Percentiles rank a stretch among this genome's conserved stretches.
Conservation (phyloP, 2,113 vertebrate genomes). For the pig (Sus scrofa) region T2T-Sscrofa CM000816.6:1599501-1600000, state of each 20-base stretch:
- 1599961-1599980: not conserved
- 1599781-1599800: not conserved
- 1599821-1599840: not conserved
- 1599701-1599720: not conserved
- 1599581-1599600: accelerated
- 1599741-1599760: not conserved
- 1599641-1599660: not conserved
- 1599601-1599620: accelerated
- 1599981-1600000: no score
- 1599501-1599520: no score
- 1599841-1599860: not conserved
- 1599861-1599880: accelerated
- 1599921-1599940: not conserved
- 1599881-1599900: not conserved
- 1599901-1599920: not conserved
- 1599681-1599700: not conserved
- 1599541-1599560: accelerated
- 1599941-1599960: not conserved
- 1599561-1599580: accelerated
- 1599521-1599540: accelerated
- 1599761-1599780: not conserved
- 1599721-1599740: not conserved
- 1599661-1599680: not conserved
- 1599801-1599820: not conserved
- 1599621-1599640: not conserved